Conservation (phyloP, 2,797 vertebrate species). For the Chelonia mydas region DNA sequence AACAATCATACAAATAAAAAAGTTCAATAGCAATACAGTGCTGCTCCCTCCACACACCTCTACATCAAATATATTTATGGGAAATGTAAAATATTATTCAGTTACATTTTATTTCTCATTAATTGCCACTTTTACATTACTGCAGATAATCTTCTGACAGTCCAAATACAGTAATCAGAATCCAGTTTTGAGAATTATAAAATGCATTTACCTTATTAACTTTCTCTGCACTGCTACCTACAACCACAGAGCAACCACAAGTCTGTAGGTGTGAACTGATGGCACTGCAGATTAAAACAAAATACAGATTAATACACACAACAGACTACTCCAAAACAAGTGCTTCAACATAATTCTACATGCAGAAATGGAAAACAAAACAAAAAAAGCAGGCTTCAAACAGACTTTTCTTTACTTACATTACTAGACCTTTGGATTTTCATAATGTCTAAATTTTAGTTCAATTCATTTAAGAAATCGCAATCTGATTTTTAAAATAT, state of each 20-base stretch:
- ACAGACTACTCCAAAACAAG: neutral
- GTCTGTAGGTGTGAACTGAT: conserved; percentile 98
- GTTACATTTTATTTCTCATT: neutral
- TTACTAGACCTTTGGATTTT: neutral
- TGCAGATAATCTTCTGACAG: neutral
- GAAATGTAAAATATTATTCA: neutral
- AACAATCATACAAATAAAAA: neutral
- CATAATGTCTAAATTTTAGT: neutral
- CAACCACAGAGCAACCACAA: conserved; percentile 96
- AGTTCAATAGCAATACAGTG: neutral
- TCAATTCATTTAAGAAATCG: neutral
- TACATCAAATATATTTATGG: neutral
- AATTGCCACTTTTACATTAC: neutral
- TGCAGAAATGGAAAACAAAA: neutral
- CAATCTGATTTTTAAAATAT: neutral
- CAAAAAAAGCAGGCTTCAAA: neutral
- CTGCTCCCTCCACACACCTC: neutral
- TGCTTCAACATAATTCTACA: neutral
- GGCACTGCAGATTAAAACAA: conserved; percentile 84
- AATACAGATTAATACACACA: neutral
- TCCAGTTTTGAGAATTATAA: neutral
- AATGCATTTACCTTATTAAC: conserved; percentile 93
- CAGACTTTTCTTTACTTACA: neutral
- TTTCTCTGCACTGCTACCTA: conserved; percentile 98
- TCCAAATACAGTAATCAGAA: neutral